phyloP scores from a whole-genome alignment of 1,140 invertebrate species.

The Philopotamus ludificatus region DNA sequence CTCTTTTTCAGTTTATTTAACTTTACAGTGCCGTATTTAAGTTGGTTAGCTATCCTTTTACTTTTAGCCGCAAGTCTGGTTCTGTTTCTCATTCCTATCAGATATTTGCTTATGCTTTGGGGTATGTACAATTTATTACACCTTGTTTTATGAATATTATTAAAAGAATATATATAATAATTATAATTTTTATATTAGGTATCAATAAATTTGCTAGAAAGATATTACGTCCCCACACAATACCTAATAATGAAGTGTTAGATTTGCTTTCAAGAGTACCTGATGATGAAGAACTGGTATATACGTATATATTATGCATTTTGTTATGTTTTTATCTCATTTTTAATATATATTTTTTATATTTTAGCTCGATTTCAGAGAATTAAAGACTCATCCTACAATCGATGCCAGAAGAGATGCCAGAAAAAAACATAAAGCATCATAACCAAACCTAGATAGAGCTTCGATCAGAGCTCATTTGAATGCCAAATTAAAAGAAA shows the following conservation, averaged over 20 bases:
- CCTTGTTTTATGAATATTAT: not conserved
- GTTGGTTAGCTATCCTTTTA: conserved; percentile 84
- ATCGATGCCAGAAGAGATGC: conserved; percentile 56
- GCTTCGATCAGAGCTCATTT: conserved; percentile 4
- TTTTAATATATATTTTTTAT: conserved; percentile 6
- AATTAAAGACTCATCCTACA: conserved; percentile 56
- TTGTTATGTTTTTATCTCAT: conserved; percentile 8
- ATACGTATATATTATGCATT: conserved; percentile 45
- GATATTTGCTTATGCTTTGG: conserved; percentile 93
- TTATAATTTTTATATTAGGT: conserved; percentile 46
- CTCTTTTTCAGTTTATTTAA: conserved; percentile 82
- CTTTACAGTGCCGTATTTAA: conserved; percentile 95
- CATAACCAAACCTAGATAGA: conserved; percentile 48
- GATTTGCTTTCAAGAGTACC: conserved; percentile 95
- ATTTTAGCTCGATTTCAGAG: conserved; percentile 57
- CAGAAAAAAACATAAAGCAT: conserved; percentile 60
- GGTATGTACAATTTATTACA: conserved; percentile 58
- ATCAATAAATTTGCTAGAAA: conserved; percentile 96
- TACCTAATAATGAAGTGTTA: conserved; percentile 96
- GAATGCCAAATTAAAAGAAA: conserved; percentile 22
- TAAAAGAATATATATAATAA: conserved; percentile 21
- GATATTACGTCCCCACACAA: conserved; percentile 87
- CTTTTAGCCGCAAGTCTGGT: conserved; percentile 70
- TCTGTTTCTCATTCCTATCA: conserved; percentile 86
- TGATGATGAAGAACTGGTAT: conserved; percentile 89